phyloP scores from a whole-genome alignment of 2,113 vertebrate genomes.

The Petaurus breviceps region DNA sequence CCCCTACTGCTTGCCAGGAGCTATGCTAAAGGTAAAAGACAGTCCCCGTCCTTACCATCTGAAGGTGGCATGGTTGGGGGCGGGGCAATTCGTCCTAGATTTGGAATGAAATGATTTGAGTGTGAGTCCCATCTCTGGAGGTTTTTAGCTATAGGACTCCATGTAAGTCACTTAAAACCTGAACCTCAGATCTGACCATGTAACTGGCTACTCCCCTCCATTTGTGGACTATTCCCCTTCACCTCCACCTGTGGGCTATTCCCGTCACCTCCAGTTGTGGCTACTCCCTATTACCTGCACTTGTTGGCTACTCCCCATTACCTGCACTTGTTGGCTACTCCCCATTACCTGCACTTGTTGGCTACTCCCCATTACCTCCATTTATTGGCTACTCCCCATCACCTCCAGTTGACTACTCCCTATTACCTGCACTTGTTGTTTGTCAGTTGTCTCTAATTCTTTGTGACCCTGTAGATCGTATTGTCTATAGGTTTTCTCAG shows the following conservation, averaged over 20 bases:
- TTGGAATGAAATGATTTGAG: background rate
- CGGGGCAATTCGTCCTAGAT: background rate
- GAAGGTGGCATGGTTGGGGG: background rate
- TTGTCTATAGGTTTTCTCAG: background rate
- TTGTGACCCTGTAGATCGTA: background rate
- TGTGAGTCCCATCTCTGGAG: background rate
- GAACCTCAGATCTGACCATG: background rate
- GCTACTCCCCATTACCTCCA: too few species aligned
- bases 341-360: too few species aligned
- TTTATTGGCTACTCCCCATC: too few species aligned
- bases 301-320: background rate
- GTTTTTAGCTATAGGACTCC: background rate
- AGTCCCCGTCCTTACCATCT: too few species aligned
- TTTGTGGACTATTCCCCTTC: too few species aligned
- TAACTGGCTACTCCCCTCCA: background rate
- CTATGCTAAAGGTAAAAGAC: too few species aligned
- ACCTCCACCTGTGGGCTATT: too few species aligned
- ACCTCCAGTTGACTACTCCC: background rate
- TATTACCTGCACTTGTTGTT: background rate
- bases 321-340: too few species aligned
- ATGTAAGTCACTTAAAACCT: background rate
- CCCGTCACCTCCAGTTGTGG: background rate
- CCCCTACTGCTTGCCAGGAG: background rate
- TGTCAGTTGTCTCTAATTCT: background rate
- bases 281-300: background rate